phyloP scores from a whole-genome alignment of 2,797 vertebrate genomes.

The Platyrinchus mystaceus region DNA sequence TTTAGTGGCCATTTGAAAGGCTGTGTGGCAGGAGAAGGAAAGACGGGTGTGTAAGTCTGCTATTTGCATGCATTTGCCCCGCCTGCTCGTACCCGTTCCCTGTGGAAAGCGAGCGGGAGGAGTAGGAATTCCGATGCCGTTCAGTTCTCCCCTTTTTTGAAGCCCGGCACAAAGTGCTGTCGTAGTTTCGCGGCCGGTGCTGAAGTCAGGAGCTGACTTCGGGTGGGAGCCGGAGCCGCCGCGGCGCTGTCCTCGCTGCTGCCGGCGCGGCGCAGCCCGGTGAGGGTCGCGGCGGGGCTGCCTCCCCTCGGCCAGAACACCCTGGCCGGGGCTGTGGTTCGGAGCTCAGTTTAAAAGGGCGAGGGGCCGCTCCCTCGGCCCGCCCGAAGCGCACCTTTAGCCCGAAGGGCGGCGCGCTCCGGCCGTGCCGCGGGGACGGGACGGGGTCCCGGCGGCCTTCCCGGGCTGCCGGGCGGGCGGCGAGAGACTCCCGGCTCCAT shows the following conservation, averaged over 20 bases:
- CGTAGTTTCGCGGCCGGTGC: not conserved
- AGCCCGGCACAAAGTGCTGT: rapidly evolving
- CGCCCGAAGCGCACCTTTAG: not conserved
- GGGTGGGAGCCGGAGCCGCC: not conserved
- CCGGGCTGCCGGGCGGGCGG: not conserved
- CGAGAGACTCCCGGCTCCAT: conserved; percentile 50
- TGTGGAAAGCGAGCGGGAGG: not conserved
- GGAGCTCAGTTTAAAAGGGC: too few species aligned
- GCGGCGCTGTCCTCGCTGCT: not conserved
- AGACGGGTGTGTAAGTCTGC: rapidly evolving
- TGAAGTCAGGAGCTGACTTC: rapidly evolving
- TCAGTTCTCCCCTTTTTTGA: rapidly evolving
- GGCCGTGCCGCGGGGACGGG: not conserved
- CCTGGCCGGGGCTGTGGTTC: not conserved
- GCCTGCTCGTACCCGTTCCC: rapidly evolving
- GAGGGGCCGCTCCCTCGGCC: too few species aligned
- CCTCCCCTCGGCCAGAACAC: rapidly evolving
- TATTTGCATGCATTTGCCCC: rapidly evolving
- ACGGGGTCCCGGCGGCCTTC: not conserved
- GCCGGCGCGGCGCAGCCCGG: not conserved
- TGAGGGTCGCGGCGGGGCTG: not conserved
- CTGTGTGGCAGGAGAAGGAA: not conserved
- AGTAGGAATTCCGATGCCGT: not conserved
- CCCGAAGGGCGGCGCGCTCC: rapidly evolving
- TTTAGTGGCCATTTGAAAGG: not conserved